Evolutionary conservation across 2,113 vertebrate species (phyloP), one percentile per base, ranked within the genome.

Genomic region (Anarhynchus alexandrinus): DNA sequence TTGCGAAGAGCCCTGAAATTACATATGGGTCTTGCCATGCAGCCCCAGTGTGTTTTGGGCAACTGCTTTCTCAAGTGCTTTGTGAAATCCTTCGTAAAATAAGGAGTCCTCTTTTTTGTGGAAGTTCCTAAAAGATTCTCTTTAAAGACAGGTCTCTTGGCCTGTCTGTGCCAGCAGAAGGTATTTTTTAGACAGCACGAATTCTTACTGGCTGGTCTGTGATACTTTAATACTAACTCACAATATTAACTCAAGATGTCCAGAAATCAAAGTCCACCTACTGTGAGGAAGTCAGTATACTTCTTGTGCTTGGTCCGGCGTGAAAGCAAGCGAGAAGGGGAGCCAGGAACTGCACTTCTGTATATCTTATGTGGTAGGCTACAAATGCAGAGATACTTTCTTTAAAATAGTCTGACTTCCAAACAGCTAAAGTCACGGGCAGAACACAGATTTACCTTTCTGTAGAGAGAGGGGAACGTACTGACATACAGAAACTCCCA

Each of bases 211-310:
- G 32, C 67, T 49, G 79, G 32, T 77, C 55, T 57, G 36, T 40
- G 69, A 18, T 42, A 36, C 47, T 76, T 83, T 9, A 62, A 23
- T 88, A 13, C 77, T 70, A 69, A 82, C 70, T 80, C 84, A 58
- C 27, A n/a, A 1, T 90, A 42, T 55, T 45, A 81, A 88, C 61
- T 80, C 73, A 59, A 16, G 69, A 29, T 67, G 70, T 74, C 71
- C 61, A 91, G 82, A 85, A 96, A 88, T 89, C 64, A 18, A 80
- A 74, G 71, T 69, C 65, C 70, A 42, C 77, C 71, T 86, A 72
- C 82, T 79, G 10, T 73, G 93, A 91, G 85, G 79, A 93, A 73
- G 57, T 52, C 58, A 12, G 1, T 5, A 4, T 1, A 5, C 45
- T 90, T 27, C 79, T 86, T 55, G 84, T 86, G 84, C 86, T 65